phyloP scores from a whole-genome alignment of 2,888 invertebrate species.

The Apeira syringaria region DNA sequence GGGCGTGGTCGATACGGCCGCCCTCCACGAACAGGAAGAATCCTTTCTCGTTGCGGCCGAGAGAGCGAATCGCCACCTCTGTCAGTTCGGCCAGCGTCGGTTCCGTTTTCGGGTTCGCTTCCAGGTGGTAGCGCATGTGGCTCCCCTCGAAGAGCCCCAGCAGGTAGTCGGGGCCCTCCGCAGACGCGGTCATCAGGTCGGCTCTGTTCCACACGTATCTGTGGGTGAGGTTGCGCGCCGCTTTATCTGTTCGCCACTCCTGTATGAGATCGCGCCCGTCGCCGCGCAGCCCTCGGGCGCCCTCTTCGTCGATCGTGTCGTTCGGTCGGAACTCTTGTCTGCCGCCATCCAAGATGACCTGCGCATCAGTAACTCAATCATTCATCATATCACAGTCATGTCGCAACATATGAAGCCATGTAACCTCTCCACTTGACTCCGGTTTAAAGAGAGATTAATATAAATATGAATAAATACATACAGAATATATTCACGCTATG shows the following conservation, averaged over 20 bases:
- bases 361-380: too few species aligned
- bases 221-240: slow-evolving; percentile 49
- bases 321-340: slow-evolving; percentile 86
- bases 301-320: slow-evolving; percentile 76
- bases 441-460: too few species aligned
- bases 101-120: slow-evolving; percentile 61
- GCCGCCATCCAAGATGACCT: slow-evolving; percentile 90
- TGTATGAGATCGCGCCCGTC: slow-evolving; percentile 87
- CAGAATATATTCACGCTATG: too few species aligned
- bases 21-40: slow-evolving; percentile 90
- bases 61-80: slow-evolving; percentile 86
- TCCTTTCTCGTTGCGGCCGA: slow-evolving; percentile 86
- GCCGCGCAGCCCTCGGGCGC: slow-evolving; percentile 61
- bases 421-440: too few species aligned
- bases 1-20: slow-evolving; percentile 87
- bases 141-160: slow-evolving; percentile 85
- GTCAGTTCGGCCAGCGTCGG: slow-evolving; percentile 74
- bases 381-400: too few species aligned
- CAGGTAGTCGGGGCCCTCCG: slow-evolving; percentile 82
- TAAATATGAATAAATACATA: too few species aligned
- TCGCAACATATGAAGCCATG: too few species aligned
- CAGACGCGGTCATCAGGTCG: slow-evolving; percentile 68
- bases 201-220: slow-evolving; percentile 84
- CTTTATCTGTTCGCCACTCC: slow-evolving; percentile 84
- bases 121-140: slow-evolving; percentile 87